phyloP scores from a whole-genome alignment of 2,888 invertebrate genomes.

The Allolobophora icterica region DNA sequence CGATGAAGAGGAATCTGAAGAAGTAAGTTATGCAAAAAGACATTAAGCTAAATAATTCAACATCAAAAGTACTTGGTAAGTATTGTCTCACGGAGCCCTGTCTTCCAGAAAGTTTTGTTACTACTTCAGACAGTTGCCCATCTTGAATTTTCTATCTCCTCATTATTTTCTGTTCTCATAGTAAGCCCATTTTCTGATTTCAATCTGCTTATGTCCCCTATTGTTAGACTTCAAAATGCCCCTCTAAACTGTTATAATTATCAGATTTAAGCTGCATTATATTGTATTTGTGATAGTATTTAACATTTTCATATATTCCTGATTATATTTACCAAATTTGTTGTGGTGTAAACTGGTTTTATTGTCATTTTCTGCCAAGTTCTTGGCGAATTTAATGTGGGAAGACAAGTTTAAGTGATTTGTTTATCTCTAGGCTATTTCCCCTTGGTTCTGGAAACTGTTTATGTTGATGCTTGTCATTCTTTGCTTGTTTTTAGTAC shows the following conservation, averaged over 20 bases:
- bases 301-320: neutral
- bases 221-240: neutral
- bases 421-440: neutral
- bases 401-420: neutral
- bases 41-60: neutral
- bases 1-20: slow-evolving; percentile 56
- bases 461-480: neutral
- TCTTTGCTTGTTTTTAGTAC: slow-evolving; percentile 52
- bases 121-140: neutral
- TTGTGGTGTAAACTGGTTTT: neutral
- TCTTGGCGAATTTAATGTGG: neutral
- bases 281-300: neutral
- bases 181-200: neutral
- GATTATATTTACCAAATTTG: neutral
- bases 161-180: neutral
- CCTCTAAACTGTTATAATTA: neutral
- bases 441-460: no score
- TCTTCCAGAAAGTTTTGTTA: neutral
- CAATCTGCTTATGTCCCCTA: neutral
- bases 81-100: neutral
- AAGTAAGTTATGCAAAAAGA: slow-evolving; percentile 45
- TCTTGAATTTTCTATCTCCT: no score
- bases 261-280: neutral
- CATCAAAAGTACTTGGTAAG: neutral
- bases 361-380: neutral